Percentiles rank a stretch among this genome's conserved stretches.
Evolutionary conservation across 2,888 invertebrate species (phyloP).

Genomic region (Arrhopalites spinosus): DNA sequence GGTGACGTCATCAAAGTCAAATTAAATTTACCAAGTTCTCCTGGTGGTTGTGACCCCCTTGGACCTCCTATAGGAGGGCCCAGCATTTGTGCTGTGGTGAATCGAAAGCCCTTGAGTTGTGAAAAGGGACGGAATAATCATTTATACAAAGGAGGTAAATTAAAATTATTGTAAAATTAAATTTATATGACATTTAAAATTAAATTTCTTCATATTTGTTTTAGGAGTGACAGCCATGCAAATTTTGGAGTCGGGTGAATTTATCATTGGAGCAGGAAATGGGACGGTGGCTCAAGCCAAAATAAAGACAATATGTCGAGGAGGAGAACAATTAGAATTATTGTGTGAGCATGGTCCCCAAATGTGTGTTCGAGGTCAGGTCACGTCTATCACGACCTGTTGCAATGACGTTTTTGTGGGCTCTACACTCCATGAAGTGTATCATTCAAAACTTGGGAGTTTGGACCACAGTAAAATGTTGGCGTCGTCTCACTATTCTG

Average conservation of each 20-base stretch:
- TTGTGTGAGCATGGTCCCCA: conserved; percentile 49
- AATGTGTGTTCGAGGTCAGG: conserved; percentile 62
- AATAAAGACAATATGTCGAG: conserved; percentile 40
- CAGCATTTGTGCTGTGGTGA: conserved; percentile 42
- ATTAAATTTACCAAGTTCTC: conserved; percentile 44
- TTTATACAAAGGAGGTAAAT: conserved; percentile 50
- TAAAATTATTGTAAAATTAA: neutral
- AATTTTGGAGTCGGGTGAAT: conserved; percentile 45
- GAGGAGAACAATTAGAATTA: conserved; percentile 41
- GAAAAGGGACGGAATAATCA: conserved; percentile 53
- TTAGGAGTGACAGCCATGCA: conserved; percentile 50
- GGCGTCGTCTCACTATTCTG: conserved; percentile 79
- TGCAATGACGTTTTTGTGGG: conserved; percentile 72
- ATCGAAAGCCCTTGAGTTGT: conserved; percentile 40
- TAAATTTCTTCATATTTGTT: neutral
- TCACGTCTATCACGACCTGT: conserved; percentile 70
- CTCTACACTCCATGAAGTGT: conserved; percentile 80
- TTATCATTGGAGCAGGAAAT: conserved; percentile 81
- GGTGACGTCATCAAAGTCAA: conserved; percentile 67
- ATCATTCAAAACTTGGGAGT: conserved; percentile 70
- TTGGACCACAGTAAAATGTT: conserved; percentile 70
- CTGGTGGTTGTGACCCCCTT: conserved; percentile 39
- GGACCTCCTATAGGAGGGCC: conserved; percentile 49
- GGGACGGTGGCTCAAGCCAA: conserved; percentile 72
- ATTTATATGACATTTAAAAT: too few relatives aligned